Conservation (phyloP, 1,140 invertebrate species). For the Maconellicoccus hirsutus region DNA sequence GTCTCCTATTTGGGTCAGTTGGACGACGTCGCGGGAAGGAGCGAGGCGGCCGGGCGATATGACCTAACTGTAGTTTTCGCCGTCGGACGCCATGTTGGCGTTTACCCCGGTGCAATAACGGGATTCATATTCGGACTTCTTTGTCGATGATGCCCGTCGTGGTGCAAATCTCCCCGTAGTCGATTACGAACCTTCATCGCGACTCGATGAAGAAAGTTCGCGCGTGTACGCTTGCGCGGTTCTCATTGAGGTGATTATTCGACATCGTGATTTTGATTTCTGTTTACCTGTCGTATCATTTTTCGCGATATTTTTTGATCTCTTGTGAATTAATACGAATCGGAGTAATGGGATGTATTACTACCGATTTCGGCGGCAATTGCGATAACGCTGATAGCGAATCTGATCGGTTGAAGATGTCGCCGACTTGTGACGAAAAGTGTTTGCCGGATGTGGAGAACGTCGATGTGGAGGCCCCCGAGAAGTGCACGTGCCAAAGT, state of each 20-base stretch:
- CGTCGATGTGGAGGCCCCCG: not conserved
- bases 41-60: not conserved
- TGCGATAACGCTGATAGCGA: not conserved
- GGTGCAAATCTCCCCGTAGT: not conserved
- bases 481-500: conserved; percentile 6
- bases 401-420: conserved; percentile 1
- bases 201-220: not conserved
- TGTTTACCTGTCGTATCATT: too few species aligned
- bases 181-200: not conserved
- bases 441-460: not conserved
- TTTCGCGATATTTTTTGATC: too few species aligned
- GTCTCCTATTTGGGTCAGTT: conserved; percentile 19
- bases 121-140: not conserved
- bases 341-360: conserved; percentile 14
- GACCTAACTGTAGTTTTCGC: conserved; percentile 3
- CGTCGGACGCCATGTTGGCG: not conserved
- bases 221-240: not conserved
- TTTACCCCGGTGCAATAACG: conserved; percentile 2
- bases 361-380: not conserved
- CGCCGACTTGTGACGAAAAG: not conserved
- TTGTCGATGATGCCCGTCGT: not conserved
- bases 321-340: too few species aligned
- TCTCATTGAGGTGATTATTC: not conserved
- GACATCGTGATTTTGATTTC: too few species aligned
- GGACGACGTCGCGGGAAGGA: not conserved